Percentiles rank a stretch among this genome's conserved stretches.
Conservation (phyloP, 2,797 vertebrate species). For the Rhinoraja longicauda region DNA sequence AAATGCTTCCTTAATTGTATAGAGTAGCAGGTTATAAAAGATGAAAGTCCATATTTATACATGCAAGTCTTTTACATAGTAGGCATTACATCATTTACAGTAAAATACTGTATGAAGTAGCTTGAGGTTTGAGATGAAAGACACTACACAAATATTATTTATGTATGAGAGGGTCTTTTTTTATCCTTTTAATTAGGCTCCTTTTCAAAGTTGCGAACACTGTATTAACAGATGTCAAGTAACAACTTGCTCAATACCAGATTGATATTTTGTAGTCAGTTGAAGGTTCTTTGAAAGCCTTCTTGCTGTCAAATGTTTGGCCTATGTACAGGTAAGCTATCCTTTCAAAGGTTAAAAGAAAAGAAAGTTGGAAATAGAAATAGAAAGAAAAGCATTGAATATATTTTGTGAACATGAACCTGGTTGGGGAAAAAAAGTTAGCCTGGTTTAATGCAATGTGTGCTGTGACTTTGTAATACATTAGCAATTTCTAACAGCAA, state of each 20-base stretch:
- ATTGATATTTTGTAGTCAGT: neutral
- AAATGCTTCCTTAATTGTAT: too few species aligned
- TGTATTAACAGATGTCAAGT: neutral
- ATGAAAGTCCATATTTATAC: too few species aligned
- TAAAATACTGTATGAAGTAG: neutral
- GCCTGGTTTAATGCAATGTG: neutral
- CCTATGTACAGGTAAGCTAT: neutral
- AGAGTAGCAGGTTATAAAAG: too few species aligned
- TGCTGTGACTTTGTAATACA: neutral
- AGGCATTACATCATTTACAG: neutral
- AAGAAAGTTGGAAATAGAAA: neutral
- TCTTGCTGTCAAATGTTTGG: conserved; percentile 9
- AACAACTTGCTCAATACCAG: neutral
- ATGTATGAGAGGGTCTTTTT: neutral
- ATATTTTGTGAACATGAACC: neutral
- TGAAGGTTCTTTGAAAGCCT: neutral
- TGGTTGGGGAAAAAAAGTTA: neutral
- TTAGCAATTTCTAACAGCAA: neutral
- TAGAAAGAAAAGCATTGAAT: neutral
- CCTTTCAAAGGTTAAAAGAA: neutral
- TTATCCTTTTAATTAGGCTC: neutral
- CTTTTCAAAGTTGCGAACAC: neutral
- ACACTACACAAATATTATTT: neutral
- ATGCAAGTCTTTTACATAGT: too few species aligned
- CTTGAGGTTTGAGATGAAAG: neutral